These are phyloP conservation scores for Rhagoletis pomonella DNA, from an alignment of 1,140 invertebrate genomes.

Conservation along the genomic window DNA sequence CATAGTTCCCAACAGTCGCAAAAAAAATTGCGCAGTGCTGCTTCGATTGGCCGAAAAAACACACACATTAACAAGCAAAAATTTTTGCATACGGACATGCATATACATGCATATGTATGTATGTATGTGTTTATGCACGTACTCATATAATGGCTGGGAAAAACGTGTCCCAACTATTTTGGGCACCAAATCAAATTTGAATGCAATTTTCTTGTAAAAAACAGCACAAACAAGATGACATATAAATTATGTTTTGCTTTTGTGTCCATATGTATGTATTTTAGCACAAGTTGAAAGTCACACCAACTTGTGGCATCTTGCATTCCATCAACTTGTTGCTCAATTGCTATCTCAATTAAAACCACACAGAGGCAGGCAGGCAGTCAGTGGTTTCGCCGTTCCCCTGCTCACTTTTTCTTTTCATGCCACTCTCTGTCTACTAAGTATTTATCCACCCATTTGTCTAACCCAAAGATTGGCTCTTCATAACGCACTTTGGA, in stretches of 20 bases:
- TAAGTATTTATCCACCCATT: background rate
- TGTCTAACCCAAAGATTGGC: background rate
- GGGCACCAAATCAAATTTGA: background rate
- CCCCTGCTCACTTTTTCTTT: background rate
- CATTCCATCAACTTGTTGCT: background rate
- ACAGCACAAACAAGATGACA: background rate
- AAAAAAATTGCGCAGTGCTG: no score
- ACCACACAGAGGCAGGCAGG: background rate
- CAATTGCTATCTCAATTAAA: conserved; percentile 24
- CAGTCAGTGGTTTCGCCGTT: background rate
- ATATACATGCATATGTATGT: no score
- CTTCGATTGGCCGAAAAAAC: no score
- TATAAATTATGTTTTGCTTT: background rate
- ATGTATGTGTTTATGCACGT: no score
- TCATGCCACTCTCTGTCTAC: background rate
- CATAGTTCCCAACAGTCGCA: background rate
- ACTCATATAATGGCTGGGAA: background rate
- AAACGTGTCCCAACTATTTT: conserved; percentile 6
- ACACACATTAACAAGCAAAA: background rate
- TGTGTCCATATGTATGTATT: background rate
- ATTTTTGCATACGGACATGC: no score
- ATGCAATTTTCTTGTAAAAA: background rate
- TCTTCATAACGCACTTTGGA: background rate
- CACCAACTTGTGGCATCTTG: background rate
- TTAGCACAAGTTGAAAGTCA: background rate